Base-by-base conservation (phyloP, 1,140 invertebrate species). In the Trissolcus basalis region DNA sequence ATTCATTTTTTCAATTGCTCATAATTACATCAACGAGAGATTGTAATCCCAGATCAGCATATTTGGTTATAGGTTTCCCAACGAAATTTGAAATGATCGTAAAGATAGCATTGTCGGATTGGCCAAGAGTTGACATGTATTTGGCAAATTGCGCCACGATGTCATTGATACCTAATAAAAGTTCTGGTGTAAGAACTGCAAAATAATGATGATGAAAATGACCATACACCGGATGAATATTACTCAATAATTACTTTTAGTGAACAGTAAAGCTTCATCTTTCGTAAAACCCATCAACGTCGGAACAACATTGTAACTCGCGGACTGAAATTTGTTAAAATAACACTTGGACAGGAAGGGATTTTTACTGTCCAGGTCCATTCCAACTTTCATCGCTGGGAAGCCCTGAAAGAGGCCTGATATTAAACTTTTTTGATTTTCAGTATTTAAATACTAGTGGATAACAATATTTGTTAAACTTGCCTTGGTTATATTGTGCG, bases 261-360 rank as follows among this genome's bases (percentile, higher is more conserved):
- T 7, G 35, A 58, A 58, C 9, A 58, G 16, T 11, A 58, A n/a
- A 15, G 27, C 58, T 51, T 61, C 58, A 44, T 61, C 33, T 16
- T 61, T 44, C 19, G 58, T 61, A 7, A 61, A 50, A 43, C 58
- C 58, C 13, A 61, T 43, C n/a, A 61, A 5, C 11, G 61, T 65
- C n/a, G 61, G 61, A 27, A 65, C 61, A 8, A 11, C 14, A 5
- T 12, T 41, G 12, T 65, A 65, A 48, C 39, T 39, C 4, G 32
- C 32, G 1, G 7, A 14, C 11, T 15, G 5, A 33, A 19, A 61
- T 39, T 36, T 50, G 10, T 44, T 7, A 39, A 13, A 11, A 19
- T 43, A 61, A 51, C 58, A 61, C 13, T 32, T 27, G 4, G 41
- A 11, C 9, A 61, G 11, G 8, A 50, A 39, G 14, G 19, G 41